Base-by-base conservation (phyloP, 2,797 vertebrate species). In the Spizella passerina region DNA sequence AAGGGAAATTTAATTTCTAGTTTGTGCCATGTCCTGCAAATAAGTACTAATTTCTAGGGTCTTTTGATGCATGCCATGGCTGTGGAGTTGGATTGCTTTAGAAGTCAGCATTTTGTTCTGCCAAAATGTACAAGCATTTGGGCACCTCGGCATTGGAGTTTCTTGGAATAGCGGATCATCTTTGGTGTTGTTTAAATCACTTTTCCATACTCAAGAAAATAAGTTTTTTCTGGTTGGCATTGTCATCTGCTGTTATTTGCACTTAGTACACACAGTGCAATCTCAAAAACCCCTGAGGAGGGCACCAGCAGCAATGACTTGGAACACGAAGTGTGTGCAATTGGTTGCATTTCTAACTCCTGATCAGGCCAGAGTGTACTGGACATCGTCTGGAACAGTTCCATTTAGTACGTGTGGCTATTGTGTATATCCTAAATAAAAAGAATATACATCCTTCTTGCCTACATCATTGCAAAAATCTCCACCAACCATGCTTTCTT, bases 231-330 rank as follows among this genome's bases (percentile, higher is more conserved):
- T 23, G 13, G 19, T 50, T 87, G 41, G 18, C n/a, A 24, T 73
- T 57, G 21, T 64, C 76, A 59, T 70, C 27, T 1, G 16, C 27
- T 5, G 2, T 44, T 43, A 41, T 39, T 75, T 91, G 34, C n/a
- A 14, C 60, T 82, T 85, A 56, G 10, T 30, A 81, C 23, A 63
- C 41, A 39, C n/a, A n/a, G 57, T 93, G 95, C 89, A 95, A 71
- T 95, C 96, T 88, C 73, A 88, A 86, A 93, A 93, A 34, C 16
- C 84, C 89, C 93, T 96, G 95, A 96, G 93, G 94, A 94, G 94
- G 93, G 95, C 94, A 95, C 89, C 82, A 96, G 86, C 82, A 94
- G 82, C 96, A 95, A 83, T 6, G 84, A 78, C 89, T 95, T 96
- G 79, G 86, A 72, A 93, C 23, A 2, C 9, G 19, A 96, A 41